phyloP scores from a whole-genome alignment of 2,113 vertebrate genomes.

The Saccopteryx leptura region DNA sequence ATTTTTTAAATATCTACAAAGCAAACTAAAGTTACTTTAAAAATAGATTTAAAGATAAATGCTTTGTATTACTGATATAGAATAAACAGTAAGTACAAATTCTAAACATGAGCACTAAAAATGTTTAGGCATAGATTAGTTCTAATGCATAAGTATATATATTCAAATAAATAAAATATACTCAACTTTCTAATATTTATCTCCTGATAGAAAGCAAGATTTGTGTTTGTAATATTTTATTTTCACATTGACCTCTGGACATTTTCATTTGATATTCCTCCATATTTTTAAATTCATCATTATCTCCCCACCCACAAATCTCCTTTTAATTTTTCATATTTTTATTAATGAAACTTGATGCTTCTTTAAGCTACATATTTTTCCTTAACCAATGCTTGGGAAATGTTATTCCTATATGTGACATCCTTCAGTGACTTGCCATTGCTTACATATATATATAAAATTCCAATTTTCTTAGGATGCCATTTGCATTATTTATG shows the following conservation, averaged over 20 bases:
- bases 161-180: slow-evolving; percentile 7
- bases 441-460: not conserved
- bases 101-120: slow-evolving; percentile 38
- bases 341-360: not conserved
- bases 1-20: not conserved
- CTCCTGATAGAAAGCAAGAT: not conserved
- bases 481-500: not conserved
- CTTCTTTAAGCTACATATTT: not conserved
- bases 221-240: not conserved
- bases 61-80: not conserved
- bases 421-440: not conserved
- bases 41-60: not conserved
- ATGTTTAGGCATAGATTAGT: not conserved
- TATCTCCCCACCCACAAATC: not conserved
- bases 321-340: not conserved
- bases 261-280: not conserved
- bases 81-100: not conserved
- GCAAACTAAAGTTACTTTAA: not conserved
- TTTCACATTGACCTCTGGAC: not conserved
- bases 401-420: not conserved
- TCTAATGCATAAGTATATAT: not conserved
- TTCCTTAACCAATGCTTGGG: not conserved
- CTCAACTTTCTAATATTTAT: not conserved
- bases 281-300: not conserved
- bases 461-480: not conserved